These are phyloP conservation scores for Chionoecetes opilio DNA, from an alignment of 1,140 invertebrate species.

Conservation along the genomic window DNA sequence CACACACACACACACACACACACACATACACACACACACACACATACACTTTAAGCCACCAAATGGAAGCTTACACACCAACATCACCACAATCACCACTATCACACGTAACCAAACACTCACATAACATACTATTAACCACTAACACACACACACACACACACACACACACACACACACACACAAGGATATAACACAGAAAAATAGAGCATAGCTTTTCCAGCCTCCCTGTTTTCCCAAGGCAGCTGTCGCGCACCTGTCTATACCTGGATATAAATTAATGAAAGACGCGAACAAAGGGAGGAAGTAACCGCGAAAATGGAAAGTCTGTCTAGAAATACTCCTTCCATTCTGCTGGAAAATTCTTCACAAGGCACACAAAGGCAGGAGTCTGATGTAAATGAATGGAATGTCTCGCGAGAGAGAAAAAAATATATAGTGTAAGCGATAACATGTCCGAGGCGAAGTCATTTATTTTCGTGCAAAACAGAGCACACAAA, in stretches of 20 bases:
- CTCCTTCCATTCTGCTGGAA: background rate
- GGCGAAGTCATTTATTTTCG: background rate
- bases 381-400: background rate
- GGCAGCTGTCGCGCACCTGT: background rate
- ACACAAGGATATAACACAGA: conserved; percentile 2
- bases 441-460: background rate
- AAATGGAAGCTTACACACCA: too few relatives aligned
- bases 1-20: conserved; percentile 24
- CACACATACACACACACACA: conserved; percentile 18
- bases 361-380: background rate
- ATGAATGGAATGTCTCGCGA: background rate
- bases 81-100: too few relatives aligned
- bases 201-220: background rate
- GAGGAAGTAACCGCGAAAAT: conserved; percentile 5
- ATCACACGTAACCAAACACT: too few relatives aligned
- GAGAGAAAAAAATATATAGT: background rate
- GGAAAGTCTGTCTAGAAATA: background rate
- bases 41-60: background rate
- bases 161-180: background rate
- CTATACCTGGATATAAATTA: conserved; percentile 30
- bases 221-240: background rate
- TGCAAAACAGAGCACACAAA: background rate
- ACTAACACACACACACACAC: background rate
- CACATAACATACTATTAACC: too few relatives aligned
- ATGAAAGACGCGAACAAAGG: background rate